Evolutionary conservation across 1,140 invertebrate species (phyloP).

Genomic region (Mylabris phalerata): DNA sequence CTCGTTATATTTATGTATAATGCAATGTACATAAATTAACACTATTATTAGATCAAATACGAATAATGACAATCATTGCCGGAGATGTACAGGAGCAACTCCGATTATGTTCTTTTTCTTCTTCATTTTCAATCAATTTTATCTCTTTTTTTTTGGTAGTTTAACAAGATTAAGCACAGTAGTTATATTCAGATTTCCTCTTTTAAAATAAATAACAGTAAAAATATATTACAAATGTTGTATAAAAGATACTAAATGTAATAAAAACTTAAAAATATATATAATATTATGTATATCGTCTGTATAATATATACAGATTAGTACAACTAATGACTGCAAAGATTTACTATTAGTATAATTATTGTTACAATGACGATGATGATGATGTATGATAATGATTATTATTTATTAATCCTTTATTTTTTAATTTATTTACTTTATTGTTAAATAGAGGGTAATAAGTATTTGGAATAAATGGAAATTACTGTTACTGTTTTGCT

Average conservation of each 20-base stretch:
- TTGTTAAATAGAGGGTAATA: conserved; percentile 1
- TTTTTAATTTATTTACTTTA: neutral
- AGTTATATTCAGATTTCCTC: conserved; percentile 30
- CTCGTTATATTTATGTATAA: conserved; percentile 41
- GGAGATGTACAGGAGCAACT: conserved; percentile 29
- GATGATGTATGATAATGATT: too few species aligned
- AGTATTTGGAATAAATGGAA: conserved; percentile 31
- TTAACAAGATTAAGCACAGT: conserved; percentile 37
- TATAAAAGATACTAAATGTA: conserved; percentile 41
- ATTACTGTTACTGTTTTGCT: conserved; percentile 35
- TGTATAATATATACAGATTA: conserved; percentile 41
- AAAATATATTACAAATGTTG: conserved; percentile 40
- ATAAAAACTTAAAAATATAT: conserved; percentile 34
- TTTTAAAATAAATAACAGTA: conserved; percentile 38
- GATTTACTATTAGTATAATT: neutral
- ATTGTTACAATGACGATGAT: too few species aligned
- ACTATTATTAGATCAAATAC: conserved; percentile 41
- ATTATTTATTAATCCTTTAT: too few species aligned
- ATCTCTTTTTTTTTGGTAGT: conserved; percentile 4
- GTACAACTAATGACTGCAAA: conserved; percentile 34
- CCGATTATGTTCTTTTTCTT: conserved; percentile 12
- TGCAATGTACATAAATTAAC: conserved; percentile 42
- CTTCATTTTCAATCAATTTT: neutral
- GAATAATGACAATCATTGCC: conserved; percentile 42
- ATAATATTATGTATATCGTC: conserved; percentile 21